Conservation (phyloP, 1,140 invertebrate genomes). For the Hyles euphorbiae region DNA sequence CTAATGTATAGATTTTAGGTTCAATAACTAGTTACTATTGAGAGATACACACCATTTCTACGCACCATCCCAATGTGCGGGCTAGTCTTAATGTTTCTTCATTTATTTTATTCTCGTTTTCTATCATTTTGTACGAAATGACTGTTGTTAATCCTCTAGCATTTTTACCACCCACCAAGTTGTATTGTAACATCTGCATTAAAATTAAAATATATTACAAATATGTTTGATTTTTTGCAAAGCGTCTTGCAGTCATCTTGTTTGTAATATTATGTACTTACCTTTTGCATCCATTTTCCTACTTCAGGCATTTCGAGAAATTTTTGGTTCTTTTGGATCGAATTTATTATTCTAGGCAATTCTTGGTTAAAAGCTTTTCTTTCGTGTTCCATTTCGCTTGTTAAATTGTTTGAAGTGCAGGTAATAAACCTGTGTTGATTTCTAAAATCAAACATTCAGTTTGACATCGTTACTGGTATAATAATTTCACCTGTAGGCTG, state of each 20-base stretch:
- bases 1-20: no score
- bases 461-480: no score
- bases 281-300: conserved; percentile 51
- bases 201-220: conserved; percentile 53
- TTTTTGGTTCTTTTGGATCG: conserved; percentile 31
- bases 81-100: conserved; percentile 85
- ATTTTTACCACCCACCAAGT: conserved; percentile 82
- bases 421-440: background rate
- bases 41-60: conserved; percentile 85
- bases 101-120: conserved; percentile 76
- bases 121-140: conserved; percentile 84
- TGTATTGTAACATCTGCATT: conserved; percentile 77
- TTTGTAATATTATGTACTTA: conserved; percentile 11
- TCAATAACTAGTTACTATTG: no score
- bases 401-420: background rate
- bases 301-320: conserved; percentile 40
- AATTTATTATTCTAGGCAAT: conserved; percentile 40
- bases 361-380: conserved; percentile 46
- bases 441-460: no score
- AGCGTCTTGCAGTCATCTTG: background rate
- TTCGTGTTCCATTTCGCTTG: conserved; percentile 33
- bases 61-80: conserved; percentile 92
- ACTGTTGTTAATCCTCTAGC: conserved; percentile 86
- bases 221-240: conserved; percentile 42
- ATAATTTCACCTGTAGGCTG: no score